Percentiles rank a stretch among this genome's conserved stretches.
Evolutionary conservation across 2,888 invertebrate species (phyloP).

Genomic region (Barypeithes pellucidus): DNA sequence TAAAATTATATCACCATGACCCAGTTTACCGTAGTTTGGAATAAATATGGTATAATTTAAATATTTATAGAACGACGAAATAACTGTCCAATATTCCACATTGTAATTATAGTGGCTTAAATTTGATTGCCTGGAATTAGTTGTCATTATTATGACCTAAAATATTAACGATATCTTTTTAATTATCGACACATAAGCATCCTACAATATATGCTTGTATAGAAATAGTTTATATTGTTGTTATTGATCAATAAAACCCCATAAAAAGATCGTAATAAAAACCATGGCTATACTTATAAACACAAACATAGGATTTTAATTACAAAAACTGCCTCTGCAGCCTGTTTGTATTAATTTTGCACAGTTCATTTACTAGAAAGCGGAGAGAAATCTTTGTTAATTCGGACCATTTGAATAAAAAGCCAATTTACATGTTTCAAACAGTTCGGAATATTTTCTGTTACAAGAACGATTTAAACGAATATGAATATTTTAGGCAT

Average conservation of each 20-base stretch:
- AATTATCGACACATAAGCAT: not conserved
- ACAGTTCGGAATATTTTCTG: not conserved
- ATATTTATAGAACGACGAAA: slow-evolving; percentile 14
- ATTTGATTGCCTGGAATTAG: not conserved
- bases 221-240: too few relatives aligned
- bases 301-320: not conserved
- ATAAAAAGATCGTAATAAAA: too few relatives aligned
- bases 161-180: not conserved
- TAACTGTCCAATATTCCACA: not conserved
- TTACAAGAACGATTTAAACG: too few relatives aligned
- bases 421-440: not conserved
- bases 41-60: not conserved
- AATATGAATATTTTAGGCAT: too few relatives aligned
- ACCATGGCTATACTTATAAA: not conserved
- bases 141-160: slow-evolving; percentile 1
- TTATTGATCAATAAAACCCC: too few relatives aligned
- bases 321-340: not conserved
- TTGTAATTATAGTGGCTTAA: not conserved
- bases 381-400: not conserved
- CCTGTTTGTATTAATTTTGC: not conserved
- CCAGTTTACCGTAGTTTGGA: not conserved
- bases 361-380: not conserved
- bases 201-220: too few relatives aligned
- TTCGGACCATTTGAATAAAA: slow-evolving; percentile 5
- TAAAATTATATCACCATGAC: not conserved